Evolutionary conservation across 1,140 invertebrate genomes (phyloP).

Genomic region (Drosophila tani): DNA sequence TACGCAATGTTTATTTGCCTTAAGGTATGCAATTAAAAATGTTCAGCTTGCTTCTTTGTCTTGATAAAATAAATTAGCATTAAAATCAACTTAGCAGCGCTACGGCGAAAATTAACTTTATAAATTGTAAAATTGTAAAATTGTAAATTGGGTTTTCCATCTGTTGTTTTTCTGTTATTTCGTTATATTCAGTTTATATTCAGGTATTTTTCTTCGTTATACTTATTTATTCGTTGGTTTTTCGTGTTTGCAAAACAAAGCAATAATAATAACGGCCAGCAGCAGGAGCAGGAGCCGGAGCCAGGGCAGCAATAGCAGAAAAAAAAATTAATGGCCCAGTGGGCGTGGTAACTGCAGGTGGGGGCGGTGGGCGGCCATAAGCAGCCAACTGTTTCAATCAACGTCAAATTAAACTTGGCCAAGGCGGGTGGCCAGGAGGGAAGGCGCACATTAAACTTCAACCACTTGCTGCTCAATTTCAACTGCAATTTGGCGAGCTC

Average conservation of each 20-base stretch:
- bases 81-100: constrained; percentile 72
- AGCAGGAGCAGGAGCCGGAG: background rate
- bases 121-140: constrained; percentile 64
- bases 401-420: constrained; percentile 78
- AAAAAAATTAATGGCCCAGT: constrained; percentile 35
- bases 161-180: constrained; percentile 26
- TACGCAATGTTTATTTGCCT: constrained; percentile 70
- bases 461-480: constrained; percentile 62
- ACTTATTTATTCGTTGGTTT: constrained; percentile 54
- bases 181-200: constrained; percentile 21
- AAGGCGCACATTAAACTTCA: constrained; percentile 47
- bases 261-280: constrained; percentile 25
- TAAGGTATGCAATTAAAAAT: constrained; percentile 64
- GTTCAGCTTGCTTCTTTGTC: constrained; percentile 55
- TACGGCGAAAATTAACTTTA: constrained; percentile 61
- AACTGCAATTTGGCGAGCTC: constrained; percentile 43
- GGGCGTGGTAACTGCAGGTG: constrained; percentile 42
- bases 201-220: constrained; percentile 47
- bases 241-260: constrained; percentile 37
- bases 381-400: constrained; percentile 76
- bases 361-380: constrained; percentile 35
- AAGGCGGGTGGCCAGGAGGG: background rate
- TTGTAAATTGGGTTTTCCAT: constrained; percentile 28
- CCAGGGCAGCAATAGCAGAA: constrained; percentile 1
- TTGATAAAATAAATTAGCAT: constrained; percentile 67